Evolutionary conservation across 2,113 vertebrate genomes (phyloP), one percentile per base, ranked within the genome.

Genomic region (Trogon surrucura): DNA sequence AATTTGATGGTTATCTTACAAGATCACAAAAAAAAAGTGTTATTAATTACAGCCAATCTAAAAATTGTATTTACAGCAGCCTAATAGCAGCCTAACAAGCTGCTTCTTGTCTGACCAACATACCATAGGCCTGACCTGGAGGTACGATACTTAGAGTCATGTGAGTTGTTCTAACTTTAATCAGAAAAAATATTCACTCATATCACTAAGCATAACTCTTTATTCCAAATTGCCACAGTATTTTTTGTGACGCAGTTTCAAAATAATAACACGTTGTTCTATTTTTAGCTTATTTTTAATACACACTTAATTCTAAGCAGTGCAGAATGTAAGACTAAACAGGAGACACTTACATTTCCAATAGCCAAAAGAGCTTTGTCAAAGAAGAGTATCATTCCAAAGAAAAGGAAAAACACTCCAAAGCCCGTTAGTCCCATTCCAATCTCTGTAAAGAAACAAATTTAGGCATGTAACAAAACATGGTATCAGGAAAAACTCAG

Each of bases 351-450:
- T 97, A 99, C 99, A 88, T 99, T 99, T 98, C 99, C 99, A 91
- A 99, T 99, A 80, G 99, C 99, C 96, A 99, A 97, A 58, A 99
- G 98, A 27, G 99, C 99, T 98, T 99, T 99, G 98, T 99, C 99
- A 96, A 99, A 99, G 98, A 99, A 99, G 65, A 99, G 99, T 95
- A 99, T 99, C 99, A 99, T 99, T 92, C 99, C 99, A 93, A 99
- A 99, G 97, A 99, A 99, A 57, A 99, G 99, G 97, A 99, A 99
- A 96, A 99, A 99, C 85, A 99, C 99, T 53, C 99, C 99, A 89
- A 99, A 99, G 89, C 99, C 99, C 75, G 99, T 99, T 81, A 99
- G 94, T 78, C 99, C 99, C 98, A 99, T 99, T 91, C 99, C 99
- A 85, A 99, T 99, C 97, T 99, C 99, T 99, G 98, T 96, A 97